phyloP scores from a whole-genome alignment of 2,797 vertebrate genomes.

The Poecilia wingei region DNA sequence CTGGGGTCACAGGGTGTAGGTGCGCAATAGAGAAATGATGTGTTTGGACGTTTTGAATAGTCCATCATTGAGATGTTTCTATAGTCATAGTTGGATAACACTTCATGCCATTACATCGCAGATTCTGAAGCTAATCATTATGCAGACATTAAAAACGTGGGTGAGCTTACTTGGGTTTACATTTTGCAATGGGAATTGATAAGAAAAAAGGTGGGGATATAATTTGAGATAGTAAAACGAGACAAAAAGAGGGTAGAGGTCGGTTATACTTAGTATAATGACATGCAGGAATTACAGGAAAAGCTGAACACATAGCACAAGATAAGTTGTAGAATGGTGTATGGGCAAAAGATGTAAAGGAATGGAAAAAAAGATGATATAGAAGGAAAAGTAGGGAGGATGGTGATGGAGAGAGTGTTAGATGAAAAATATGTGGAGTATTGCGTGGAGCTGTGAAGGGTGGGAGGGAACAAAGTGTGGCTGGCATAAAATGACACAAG shows the following conservation, averaged over 20 bases:
- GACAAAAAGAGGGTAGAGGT: constrained; percentile 1
- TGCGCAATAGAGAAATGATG: constrained; percentile 71
- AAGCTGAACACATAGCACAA: constrained; percentile 13
- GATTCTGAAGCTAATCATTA: constrained; percentile 60
- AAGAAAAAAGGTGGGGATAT: constrained; percentile 29
- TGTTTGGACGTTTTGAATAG: constrained; percentile 73
- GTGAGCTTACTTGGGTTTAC: constrained; percentile 70
- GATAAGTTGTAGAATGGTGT: constrained; percentile 17
- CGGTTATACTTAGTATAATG: constrained; percentile 6
- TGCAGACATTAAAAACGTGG: constrained; percentile 54
- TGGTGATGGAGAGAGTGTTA: constrained; percentile 49
- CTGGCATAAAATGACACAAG: constrained; percentile 9
- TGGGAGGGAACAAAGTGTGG: constrained; percentile 21
- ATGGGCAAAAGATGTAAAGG: constrained; percentile 36
- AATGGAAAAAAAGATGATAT: constrained; percentile 40
- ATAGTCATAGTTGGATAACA: constrained; percentile 59
- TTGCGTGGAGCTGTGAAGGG: constrained; percentile 22
- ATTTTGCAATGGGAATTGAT: constrained; percentile 59
- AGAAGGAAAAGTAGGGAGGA: constrained; percentile 24
- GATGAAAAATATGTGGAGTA: constrained; percentile 39
- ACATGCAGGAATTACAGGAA: constrained; percentile 2
- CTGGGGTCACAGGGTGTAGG: constrained; percentile 60
- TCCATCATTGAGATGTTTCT: constrained; percentile 72
- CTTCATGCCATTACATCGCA: constrained; percentile 57
- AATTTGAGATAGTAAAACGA: constrained; percentile 17